These are phyloP conservation scores for Zosterops borbonicus DNA, from an alignment of 2,113 vertebrate genomes.

Conservation along the genomic window DNA sequence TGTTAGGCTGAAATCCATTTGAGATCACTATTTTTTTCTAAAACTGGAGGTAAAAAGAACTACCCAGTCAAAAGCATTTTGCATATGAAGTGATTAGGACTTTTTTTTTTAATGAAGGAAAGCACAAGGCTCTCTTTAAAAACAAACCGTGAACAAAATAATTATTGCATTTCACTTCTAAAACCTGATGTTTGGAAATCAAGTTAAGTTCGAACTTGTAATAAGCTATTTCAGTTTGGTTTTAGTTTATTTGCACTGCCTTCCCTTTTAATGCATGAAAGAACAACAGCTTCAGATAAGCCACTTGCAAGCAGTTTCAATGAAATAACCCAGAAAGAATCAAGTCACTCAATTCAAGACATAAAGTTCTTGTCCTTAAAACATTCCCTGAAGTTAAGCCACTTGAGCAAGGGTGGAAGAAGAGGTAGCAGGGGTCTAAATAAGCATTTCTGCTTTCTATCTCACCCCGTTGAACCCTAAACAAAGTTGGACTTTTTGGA, in stretches of 20 bases:
- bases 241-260: not conserved
- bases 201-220: not conserved
- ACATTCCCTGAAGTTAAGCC: not conserved
- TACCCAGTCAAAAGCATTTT: not conserved
- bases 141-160: not conserved
- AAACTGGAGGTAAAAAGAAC: not conserved
- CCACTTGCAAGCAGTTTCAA: not conserved
- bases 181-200: not conserved
- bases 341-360: not conserved
- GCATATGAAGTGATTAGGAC: not conserved
- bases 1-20: not conserved
- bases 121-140: accelerated
- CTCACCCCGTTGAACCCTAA: not conserved
- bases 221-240: not conserved
- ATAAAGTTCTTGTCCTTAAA: not conserved
- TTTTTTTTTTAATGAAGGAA: not conserved
- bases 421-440: not conserved
- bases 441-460: not conserved
- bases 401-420: not conserved
- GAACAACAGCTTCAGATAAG: not conserved
- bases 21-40: not conserved
- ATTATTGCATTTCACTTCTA: not conserved
- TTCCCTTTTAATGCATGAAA: not conserved
- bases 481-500: not conserved
- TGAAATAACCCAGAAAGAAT: not conserved